These are phyloP conservation scores for Notolepis coatsorum DNA, from an alignment of 2,797 vertebrate species.

Conservation along the genomic window DNA sequence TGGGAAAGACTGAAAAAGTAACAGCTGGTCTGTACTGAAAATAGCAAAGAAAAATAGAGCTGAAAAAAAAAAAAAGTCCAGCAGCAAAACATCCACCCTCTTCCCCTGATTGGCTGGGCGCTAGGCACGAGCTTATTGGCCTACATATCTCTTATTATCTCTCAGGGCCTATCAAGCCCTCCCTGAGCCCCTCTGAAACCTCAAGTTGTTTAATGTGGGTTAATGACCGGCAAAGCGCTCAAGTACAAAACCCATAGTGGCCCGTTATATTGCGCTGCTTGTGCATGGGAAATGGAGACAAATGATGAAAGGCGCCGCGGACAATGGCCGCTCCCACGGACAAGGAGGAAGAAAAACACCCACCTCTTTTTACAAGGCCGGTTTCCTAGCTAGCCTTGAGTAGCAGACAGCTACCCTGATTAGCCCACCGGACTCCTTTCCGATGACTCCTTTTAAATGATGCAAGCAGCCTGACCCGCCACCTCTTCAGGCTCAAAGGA, in stretches of 20 bases:
- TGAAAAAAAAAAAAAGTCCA: too few species aligned
- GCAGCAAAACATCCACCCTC: too few species aligned
- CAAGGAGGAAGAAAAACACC: slow-evolving; percentile 1
- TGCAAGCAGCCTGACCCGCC: neutral
- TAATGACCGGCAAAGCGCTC: slow-evolving; percentile 37
- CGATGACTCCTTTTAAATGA: too few species aligned
- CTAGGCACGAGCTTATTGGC: too few species aligned
- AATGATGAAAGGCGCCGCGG: slow-evolving; percentile 33
- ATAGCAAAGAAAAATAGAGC: too few species aligned
- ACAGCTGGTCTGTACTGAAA: too few species aligned
- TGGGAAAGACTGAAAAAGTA: too few species aligned
- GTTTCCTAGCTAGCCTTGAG: slow-evolving; percentile 12
- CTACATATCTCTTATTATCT: too few species aligned
- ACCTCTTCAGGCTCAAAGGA: neutral
- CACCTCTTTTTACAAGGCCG: neutral
- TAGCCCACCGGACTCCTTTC: slow-evolving; percentile 5
- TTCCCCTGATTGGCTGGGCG: too few species aligned
- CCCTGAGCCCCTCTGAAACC: slow-evolving; percentile 31
- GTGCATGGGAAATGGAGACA: slow-evolving; percentile 4
- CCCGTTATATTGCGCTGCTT: slow-evolving; percentile 20
- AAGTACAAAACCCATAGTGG: slow-evolving; percentile 35
- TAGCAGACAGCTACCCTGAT: neutral
- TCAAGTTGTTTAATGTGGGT: slow-evolving; percentile 45
- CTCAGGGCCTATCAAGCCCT: neutral
- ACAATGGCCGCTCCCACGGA: slow-evolving; percentile 1